These are phyloP conservation scores for Periophthalmus magnuspinnatus DNA, from an alignment of 2,797 vertebrate species.

Conservation along the genomic window DNA sequence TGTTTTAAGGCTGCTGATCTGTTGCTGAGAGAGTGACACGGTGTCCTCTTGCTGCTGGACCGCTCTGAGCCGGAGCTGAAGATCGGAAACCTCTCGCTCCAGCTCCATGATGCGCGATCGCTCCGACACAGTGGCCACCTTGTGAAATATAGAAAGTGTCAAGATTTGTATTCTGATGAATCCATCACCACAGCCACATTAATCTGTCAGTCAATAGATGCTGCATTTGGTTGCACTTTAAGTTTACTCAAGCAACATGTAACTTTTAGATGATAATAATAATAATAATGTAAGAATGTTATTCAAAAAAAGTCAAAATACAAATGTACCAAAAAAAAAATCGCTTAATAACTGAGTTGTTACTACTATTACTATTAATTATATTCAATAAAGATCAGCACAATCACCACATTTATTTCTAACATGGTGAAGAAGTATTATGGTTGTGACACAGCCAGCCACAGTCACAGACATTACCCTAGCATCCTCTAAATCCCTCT, in stretches of 20 bases:
- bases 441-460: neutral
- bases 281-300: no score
- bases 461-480: no score
- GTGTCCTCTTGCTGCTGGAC: conserved; percentile 77
- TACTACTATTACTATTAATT: neutral
- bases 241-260: neutral
- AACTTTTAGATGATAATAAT: neutral
- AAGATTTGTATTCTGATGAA: neutral
- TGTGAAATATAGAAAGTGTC: neutral
- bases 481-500: conserved; percentile 99
- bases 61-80: conserved; percentile 85
- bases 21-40: conserved; percentile 83
- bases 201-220: neutral
- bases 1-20: conserved; percentile 83
- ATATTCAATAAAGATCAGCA: neutral
- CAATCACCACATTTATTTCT: neutral
- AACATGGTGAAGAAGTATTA: neutral
- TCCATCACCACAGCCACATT: neutral
- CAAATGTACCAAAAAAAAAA: neutral
- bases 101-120: conserved; percentile 98
- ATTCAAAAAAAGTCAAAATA: neutral
- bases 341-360: neutral
- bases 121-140: conserved; percentile 97
- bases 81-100: conserved; percentile 89
- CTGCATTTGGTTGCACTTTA: neutral